Evolutionary conservation across 2,113 vertebrate species (phyloP).

Genomic region (Hirundichthys speculiger): DNA sequence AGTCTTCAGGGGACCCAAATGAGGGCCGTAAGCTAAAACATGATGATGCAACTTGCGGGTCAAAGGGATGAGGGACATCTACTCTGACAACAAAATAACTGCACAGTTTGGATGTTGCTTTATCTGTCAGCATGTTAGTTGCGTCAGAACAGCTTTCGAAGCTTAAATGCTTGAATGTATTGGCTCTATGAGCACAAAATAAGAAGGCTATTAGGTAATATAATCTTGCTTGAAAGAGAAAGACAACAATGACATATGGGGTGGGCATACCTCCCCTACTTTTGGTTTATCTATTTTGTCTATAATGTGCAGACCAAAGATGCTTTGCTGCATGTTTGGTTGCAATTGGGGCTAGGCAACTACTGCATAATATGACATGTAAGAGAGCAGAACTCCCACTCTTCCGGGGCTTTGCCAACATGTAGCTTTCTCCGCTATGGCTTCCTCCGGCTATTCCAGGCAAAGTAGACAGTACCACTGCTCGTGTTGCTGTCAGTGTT

Average conservation of each 20-base stretch:
- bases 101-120: constrained; percentile 51
- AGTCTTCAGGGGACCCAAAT: constrained; percentile 60
- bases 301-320: neutral
- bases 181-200: constrained; percentile 42
- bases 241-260: constrained; percentile 11
- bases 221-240: neutral
- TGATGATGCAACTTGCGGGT: constrained; percentile 71
- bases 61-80: constrained; percentile 57
- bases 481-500: too few relatives aligned
- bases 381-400: too few relatives aligned
- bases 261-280: constrained; percentile 25
- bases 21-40: constrained; percentile 62
- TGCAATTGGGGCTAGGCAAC: too few relatives aligned
- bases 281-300: constrained; percentile 17
- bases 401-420: too few relatives aligned
- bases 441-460: too few relatives aligned
- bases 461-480: too few relatives aligned
- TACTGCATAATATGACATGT: too few relatives aligned
- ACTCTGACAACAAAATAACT: constrained; percentile 21
- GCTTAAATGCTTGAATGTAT: constrained; percentile 51
- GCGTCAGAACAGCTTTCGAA: constrained; percentile 64
- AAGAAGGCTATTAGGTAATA: constrained; percentile 34
- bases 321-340: constrained; percentile 14
- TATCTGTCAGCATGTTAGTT: constrained; percentile 65
- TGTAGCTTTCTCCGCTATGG: too few relatives aligned